These are phyloP conservation scores for Naja naja DNA, from an alignment of 2,113 vertebrate genomes.

Conservation along the genomic window DNA sequence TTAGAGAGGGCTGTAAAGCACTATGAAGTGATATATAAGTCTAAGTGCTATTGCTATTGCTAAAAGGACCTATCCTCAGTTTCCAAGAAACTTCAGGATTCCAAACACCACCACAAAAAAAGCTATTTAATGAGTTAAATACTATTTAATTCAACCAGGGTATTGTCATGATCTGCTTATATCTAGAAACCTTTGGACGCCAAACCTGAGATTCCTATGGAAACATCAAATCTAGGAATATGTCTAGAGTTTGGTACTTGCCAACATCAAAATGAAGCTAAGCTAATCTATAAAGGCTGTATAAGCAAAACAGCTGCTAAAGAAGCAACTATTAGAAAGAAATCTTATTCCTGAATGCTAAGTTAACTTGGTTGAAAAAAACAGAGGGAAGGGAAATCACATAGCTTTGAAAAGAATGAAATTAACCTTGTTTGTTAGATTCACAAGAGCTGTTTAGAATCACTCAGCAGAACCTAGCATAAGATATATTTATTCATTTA, in stretches of 20 bases:
- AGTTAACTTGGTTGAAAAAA: neutral
- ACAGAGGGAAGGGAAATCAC: too few species aligned
- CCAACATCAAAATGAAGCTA: neutral
- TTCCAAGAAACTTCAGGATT: neutral
- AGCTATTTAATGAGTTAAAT: neutral
- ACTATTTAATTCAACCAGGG: neutral
- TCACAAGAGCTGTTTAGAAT: neutral
- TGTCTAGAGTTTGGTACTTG: neutral
- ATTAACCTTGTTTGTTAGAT: slow-evolving; percentile 13
- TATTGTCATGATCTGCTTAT: neutral
- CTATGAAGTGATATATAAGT: too few species aligned
- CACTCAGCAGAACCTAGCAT: neutral
- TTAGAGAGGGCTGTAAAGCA: too few species aligned
- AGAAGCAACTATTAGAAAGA: neutral
- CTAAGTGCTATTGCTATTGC: too few species aligned
- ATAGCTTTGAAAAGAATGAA: slow-evolving; percentile 12
- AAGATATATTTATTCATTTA: neutral
- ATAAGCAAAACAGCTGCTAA: neutral
- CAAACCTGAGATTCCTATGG: neutral
- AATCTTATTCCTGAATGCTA: neutral
- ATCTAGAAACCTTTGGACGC: neutral
- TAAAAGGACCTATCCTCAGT: neutral
- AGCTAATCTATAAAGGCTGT: neutral
- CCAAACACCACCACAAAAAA: neutral
- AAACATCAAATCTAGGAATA: neutral